Evolutionary conservation across 2,888 invertebrate genomes (phyloP), one percentile per base, ranked within the genome.

Genomic region (Lacanobia wlatinum): DNA sequence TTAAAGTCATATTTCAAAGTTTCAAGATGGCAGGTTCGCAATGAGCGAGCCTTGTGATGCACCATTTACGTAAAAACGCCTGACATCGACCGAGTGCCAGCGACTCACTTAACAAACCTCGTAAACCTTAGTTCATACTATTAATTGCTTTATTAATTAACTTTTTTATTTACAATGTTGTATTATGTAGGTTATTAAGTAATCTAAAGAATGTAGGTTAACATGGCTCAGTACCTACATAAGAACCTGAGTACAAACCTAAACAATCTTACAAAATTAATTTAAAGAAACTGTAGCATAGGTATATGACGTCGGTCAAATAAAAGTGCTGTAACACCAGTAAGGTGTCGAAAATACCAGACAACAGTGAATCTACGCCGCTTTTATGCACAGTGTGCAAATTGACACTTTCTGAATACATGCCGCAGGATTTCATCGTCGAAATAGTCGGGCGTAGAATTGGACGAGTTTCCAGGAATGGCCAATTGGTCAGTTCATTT

Each of bases 1-100:
- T 90, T 87, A 89, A 89, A 89, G 79, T 88, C 86, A 87, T 88
- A 90, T 89, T 89, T 89, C 84, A 88, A 70, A 73, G 69, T 72
- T 81, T 63, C 76, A 79, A 85, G 84, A 80, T 76, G 84, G 79
- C 77, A 71, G 75, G 59, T n/a, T 66, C 69, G 79, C 68, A 79
- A 63, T 69, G 70, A 79, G 59, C 28, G 38, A 60, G 63, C 4
- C 62, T 82, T 73, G 71, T 70, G 74, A 84, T 82, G 80, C 83
- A 83, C 75, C 66, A 78, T 84, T 84, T 81, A 78, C 23, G 63
- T 81, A 81, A 82, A 85, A 85, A 74, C 48, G 40, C 34, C 63
- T 74, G 73, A 77, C 73, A 64, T 72, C 62, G 56, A 72, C 76
- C 62, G 73, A 81, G 74, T 63, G 64, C 60, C 16, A 52, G 63